These are phyloP conservation scores for Micrasema longulum DNA, from an alignment of 1,140 invertebrate genomes.

Conservation along the genomic window DNA sequence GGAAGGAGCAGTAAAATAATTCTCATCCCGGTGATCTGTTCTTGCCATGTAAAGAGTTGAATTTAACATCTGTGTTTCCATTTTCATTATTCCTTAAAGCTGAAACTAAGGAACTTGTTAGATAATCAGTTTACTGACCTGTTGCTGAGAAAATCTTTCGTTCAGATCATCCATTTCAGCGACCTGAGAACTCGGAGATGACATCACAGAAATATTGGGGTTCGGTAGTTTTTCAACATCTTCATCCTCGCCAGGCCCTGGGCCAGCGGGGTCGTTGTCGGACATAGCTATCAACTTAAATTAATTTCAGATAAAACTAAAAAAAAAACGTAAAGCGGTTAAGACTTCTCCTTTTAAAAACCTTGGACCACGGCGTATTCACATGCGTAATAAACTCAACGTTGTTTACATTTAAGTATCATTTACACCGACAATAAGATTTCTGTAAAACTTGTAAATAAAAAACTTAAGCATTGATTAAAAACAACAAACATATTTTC, in stretches of 20 bases:
- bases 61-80: too few relatives aligned
- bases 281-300: constrained; percentile 44
- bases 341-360: constrained; percentile 7
- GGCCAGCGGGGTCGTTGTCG: constrained; percentile 47
- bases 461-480: not conserved
- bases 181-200: constrained; percentile 28
- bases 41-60: too few relatives aligned
- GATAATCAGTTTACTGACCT: constrained; percentile 40
- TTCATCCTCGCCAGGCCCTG: constrained; percentile 37
- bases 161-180: constrained; percentile 45
- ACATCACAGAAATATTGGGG: constrained; percentile 1
- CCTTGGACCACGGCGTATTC: not conserved
- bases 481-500: not conserved
- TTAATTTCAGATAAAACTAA: constrained; percentile 27
- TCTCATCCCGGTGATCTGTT: too few relatives aligned
- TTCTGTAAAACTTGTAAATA: too few relatives aligned
- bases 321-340: constrained; percentile 12
- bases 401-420: not conserved
- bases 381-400: not conserved
- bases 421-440: too few relatives aligned
- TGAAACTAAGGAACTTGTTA: too few relatives aligned
- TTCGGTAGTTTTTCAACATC: constrained; percentile 29
- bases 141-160: constrained; percentile 52
- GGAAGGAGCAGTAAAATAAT: too few relatives aligned
- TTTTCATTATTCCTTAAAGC: too few relatives aligned